Conservation (phyloP, 2,797 vertebrate species). For the Enteromius anoplus region DNA sequence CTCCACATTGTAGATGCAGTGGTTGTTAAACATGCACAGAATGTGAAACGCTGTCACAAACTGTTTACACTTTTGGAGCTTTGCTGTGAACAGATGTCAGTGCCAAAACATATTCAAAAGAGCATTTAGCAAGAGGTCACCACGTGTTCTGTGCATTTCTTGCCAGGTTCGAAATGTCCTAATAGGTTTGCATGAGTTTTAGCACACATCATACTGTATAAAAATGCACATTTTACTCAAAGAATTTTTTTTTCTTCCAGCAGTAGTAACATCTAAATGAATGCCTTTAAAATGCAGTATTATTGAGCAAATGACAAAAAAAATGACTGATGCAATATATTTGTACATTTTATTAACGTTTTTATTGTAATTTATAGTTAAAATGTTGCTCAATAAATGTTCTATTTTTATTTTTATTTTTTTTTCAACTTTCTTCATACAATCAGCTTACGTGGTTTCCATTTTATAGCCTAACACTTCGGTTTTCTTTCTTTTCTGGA, state of each 20-base stretch:
- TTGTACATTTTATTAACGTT: not conserved
- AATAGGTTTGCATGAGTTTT: not conserved
- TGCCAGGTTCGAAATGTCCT: not conserved
- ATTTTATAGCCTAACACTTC: not conserved
- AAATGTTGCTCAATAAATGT: not conserved
- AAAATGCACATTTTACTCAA: not conserved
- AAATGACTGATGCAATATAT: not conserved
- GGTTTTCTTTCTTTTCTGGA: not conserved
- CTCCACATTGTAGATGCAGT: slow-evolving; percentile 20
- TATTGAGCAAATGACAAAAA: not conserved
- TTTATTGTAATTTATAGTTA: not conserved
- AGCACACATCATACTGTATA: not conserved
- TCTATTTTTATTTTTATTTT: not conserved
- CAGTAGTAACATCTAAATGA: not conserved
- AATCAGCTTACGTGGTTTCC: not conserved
- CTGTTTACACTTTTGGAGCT: slow-evolving; percentile 26
- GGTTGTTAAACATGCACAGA: slow-evolving; percentile 28
- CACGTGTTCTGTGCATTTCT: slow-evolving; percentile 20
- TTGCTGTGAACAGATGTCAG: slow-evolving; percentile 28
- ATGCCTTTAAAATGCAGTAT: not conserved
- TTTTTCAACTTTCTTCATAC: not conserved
- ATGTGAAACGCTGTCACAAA: slow-evolving; percentile 18
- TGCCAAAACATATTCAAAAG: slow-evolving; percentile 35
- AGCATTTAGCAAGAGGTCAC: slow-evolving; percentile 30
- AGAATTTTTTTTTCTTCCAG: too few species aligned